Conservation (phyloP, 2,888 invertebrate species). For the Yponomeuta cagnagella region DNA sequence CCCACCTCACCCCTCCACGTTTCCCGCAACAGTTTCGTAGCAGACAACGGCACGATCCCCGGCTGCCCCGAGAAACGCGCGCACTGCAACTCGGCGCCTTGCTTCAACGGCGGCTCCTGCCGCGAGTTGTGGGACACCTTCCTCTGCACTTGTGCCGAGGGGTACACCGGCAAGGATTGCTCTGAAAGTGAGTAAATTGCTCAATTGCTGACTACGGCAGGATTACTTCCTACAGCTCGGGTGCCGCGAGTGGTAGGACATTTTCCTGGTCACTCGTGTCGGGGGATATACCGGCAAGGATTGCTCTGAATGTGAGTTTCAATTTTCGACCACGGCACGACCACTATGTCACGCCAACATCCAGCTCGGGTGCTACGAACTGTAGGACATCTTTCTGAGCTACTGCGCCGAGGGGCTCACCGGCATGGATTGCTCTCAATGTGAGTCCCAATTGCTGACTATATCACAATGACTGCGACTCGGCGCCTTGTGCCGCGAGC, state of each 20-base stretch:
- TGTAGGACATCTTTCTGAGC: no score
- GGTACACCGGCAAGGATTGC: conserved; percentile 94
- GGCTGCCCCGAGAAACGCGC: conserved; percentile 92
- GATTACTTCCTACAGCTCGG: conserved; percentile 64
- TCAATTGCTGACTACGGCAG: no score
- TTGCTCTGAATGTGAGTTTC: conserved; percentile 75
- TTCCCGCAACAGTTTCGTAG: conserved; percentile 78
- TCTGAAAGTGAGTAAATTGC: conserved; percentile 77
- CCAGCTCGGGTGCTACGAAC: no score
- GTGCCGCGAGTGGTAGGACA: conserved; percentile 92
- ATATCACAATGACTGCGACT: conserved; percentile 76
- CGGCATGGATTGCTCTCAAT: no score
- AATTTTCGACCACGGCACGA: no score
- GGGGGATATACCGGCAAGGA: conserved; percentile 93
- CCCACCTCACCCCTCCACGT: neutral
- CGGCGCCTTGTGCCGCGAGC: conserved; percentile 91
- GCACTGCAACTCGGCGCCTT: conserved; percentile 89
- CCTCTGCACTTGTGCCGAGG: conserved; percentile 88
- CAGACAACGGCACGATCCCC: conserved; percentile 90
- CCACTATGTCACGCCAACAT: no score
- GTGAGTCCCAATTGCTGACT: no score
- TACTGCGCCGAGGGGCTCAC: no score
- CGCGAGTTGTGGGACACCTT: conserved; percentile 92
- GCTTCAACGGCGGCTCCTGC: conserved; percentile 92
- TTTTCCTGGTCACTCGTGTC: conserved; percentile 89